phyloP scores from a whole-genome alignment of 2,888 invertebrate species.

The Noctua pronuba region DNA sequence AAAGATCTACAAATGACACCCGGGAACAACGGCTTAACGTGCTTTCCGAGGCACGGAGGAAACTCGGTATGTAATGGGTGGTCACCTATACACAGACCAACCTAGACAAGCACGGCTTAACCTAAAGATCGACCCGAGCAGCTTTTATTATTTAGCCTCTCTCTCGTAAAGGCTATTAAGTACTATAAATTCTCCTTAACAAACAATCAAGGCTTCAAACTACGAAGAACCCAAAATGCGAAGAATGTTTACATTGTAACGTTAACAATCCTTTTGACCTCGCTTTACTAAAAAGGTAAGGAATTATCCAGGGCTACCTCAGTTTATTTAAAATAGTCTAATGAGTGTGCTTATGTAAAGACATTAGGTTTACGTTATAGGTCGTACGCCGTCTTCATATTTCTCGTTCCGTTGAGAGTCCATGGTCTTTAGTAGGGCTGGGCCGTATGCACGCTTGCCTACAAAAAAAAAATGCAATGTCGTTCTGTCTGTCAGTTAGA shows the following conservation, averaged over 20 bases:
- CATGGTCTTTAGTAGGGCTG: slow-evolving; percentile 27
- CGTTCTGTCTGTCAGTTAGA: background rate
- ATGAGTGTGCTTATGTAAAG: slow-evolving; percentile 45
- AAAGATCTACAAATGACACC: too few relatives aligned
- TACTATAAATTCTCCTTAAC: slow-evolving; percentile 22
- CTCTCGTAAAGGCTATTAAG: background rate
- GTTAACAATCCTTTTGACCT: slow-evolving; percentile 20
- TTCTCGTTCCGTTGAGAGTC: slow-evolving; percentile 45
- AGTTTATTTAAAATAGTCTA: slow-evolving; percentile 58
- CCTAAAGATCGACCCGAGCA: too few relatives aligned
- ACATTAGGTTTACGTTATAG: slow-evolving; percentile 38
- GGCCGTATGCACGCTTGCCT: background rate
- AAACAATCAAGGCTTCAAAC: slow-evolving; percentile 40
- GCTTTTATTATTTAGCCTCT: too few relatives aligned
- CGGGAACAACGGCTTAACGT: too few relatives aligned
- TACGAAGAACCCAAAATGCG: slow-evolving; percentile 16
- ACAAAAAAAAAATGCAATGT: background rate
- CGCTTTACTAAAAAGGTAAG: slow-evolving; percentile 25
- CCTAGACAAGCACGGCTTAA: too few relatives aligned
- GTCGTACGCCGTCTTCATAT: slow-evolving; percentile 5
- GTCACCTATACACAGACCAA: too few relatives aligned
- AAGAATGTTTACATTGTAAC: slow-evolving; percentile 34
- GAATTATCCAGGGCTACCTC: slow-evolving; percentile 23
- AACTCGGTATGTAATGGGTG: too few relatives aligned
- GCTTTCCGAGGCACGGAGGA: too few relatives aligned